Percentiles rank a stretch among this genome's conserved stretches.
These are phyloP conservation scores for Apocheima hispidaria DNA, from an alignment of 2,888 invertebrate species.

Conservation along the genomic window DNA sequence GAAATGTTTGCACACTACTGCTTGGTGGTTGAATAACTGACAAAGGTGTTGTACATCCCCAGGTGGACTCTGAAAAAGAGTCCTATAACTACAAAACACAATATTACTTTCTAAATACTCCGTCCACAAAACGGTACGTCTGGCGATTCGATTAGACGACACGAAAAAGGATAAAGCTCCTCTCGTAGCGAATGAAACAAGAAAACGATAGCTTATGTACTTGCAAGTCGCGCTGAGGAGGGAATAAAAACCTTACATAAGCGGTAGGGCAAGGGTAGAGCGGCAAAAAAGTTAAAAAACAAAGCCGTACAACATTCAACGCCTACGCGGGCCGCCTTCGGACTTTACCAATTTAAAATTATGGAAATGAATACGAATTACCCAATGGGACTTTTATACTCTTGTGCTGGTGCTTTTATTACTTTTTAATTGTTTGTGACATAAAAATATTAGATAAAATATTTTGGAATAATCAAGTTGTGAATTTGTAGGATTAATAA, in stretches of 20 bases:
- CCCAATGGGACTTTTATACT: constrained; percentile 33
- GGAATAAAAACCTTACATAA: constrained; percentile 69
- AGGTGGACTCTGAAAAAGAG: too few species aligned
- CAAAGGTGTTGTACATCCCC: too few species aligned
- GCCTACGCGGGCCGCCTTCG: constrained; percentile 71
- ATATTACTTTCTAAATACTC: background rate
- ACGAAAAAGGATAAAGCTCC: constrained; percentile 55
- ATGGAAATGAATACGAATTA: constrained; percentile 37
- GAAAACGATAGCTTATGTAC: constrained; percentile 75
- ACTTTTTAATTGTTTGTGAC: constrained; percentile 20
- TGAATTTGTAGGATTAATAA: background rate
- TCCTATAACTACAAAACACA: too few species aligned
- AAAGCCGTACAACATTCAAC: constrained; percentile 59
- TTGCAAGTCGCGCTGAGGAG: constrained; percentile 68
- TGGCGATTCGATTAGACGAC: constrained; percentile 28
- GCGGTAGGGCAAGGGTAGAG: constrained; percentile 71
- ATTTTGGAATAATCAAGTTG: background rate
- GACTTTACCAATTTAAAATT: constrained; percentile 48
- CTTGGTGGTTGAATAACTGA: too few species aligned
- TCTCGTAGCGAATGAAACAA: constrained; percentile 68
- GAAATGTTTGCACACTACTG: too few species aligned
- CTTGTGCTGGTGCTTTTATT: constrained; percentile 24
- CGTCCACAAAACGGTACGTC: constrained; percentile 15
- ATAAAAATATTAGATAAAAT: background rate
- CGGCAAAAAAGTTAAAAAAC: constrained; percentile 77